phyloP scores from a whole-genome alignment of 2,888 invertebrate genomes.

The Lapara coniferarum region DNA sequence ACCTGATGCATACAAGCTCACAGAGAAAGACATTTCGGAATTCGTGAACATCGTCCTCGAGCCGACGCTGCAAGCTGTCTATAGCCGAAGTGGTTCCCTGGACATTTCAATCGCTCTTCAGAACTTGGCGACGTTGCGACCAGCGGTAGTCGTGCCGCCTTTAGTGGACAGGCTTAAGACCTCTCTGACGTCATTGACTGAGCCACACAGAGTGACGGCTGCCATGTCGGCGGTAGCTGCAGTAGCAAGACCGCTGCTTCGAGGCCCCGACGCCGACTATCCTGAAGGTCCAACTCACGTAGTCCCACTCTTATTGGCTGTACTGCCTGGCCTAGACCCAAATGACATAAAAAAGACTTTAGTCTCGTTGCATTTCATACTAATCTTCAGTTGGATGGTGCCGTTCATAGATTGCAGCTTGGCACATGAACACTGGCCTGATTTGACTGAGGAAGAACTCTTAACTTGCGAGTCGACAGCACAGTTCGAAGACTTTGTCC shows the following conservation, averaged over 20 bases:
- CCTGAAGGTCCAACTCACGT: conserved; percentile 92
- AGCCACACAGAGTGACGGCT: conserved; percentile 92
- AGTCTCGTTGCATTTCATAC: conserved; percentile 90
- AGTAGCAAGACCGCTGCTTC: conserved; percentile 86
- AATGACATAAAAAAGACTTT: conserved; percentile 92
- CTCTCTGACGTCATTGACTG: conserved; percentile 92
- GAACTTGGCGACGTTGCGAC: conserved; percentile 90
- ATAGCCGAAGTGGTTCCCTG: conserved; percentile 86
- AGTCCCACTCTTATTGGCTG: conserved; percentile 90
- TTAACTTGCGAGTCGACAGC: conserved; percentile 91
- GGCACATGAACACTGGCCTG: conserved; percentile 85
- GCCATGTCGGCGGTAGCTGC: conserved; percentile 88
- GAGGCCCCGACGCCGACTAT: conserved; percentile 81
- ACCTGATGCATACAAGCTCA: conserved; percentile 87
- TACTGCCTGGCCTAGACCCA: conserved; percentile 94
- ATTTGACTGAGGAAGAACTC: conserved; percentile 90
- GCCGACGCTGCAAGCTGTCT: conserved; percentile 90
- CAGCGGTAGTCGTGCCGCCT: conserved; percentile 92
- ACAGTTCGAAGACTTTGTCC: conserved; percentile 94
- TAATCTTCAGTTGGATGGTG: conserved; percentile 89
- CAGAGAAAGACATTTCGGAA: conserved; percentile 90
- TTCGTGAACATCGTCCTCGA: conserved; percentile 91
- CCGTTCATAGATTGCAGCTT: conserved; percentile 94
- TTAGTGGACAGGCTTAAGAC: conserved; percentile 91
- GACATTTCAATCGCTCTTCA: conserved; percentile 88